phyloP scores from a whole-genome alignment of 2,797 vertebrate genomes.

The Pangasius sanitwongsei region DNA sequence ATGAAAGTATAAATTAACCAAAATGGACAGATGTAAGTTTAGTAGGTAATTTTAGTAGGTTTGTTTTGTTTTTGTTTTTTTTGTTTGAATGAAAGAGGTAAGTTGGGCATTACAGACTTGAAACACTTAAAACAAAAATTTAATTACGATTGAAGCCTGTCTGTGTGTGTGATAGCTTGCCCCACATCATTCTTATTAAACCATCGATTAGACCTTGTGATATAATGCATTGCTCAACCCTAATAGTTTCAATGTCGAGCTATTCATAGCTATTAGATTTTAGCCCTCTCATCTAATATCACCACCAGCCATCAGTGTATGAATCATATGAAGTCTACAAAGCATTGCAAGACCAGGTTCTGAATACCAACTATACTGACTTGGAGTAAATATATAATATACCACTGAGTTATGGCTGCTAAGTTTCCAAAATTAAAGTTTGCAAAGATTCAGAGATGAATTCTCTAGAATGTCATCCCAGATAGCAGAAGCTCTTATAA shows the following conservation, averaged over 20 bases:
- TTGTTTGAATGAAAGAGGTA: neutral
- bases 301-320: neutral
- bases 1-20: neutral
- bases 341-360: neutral
- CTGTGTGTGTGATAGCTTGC: neutral
- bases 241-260: neutral
- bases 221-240: neutral
- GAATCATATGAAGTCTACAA: neutral
- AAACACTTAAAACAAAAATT: no score
- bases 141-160: no score
- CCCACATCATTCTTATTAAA: neutral
- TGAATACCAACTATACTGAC: neutral
- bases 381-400: neutral
- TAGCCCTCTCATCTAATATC: neutral
- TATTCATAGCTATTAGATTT: neutral
- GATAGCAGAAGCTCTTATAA: conserved; percentile 1
- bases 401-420: neutral
- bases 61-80: neutral
- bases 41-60: neutral
- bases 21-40: neutral
- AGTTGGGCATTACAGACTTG: neutral
- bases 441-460: neutral
- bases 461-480: neutral
- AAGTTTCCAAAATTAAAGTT: neutral
- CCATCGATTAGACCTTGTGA: neutral